phyloP scores from a whole-genome alignment of 2,797 vertebrate genomes.

The Jordanella pulchra region DNA sequence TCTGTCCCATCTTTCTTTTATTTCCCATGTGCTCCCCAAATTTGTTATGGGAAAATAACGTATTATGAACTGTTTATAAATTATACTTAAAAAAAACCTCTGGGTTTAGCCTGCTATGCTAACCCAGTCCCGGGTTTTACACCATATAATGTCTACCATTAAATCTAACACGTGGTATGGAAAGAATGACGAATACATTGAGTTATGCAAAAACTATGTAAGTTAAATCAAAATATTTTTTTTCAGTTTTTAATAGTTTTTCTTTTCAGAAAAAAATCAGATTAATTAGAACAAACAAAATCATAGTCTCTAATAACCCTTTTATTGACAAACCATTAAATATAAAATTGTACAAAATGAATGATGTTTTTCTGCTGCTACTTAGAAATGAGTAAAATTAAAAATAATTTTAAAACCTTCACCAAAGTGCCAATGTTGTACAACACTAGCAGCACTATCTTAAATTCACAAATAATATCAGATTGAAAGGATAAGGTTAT shows the following conservation, averaged over 20 bases:
- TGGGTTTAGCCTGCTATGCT: background rate
- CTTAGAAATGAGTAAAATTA: too few species aligned
- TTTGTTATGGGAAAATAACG: too few species aligned
- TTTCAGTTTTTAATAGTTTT: background rate
- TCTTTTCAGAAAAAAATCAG: too few species aligned
- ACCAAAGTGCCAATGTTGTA: background rate
- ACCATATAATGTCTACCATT: too few species aligned
- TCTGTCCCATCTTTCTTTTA: too few species aligned
- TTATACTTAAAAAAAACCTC: too few species aligned
- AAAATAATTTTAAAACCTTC: background rate
- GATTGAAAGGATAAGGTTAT: background rate
- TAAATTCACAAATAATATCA: background rate
- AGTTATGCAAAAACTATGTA: background rate
- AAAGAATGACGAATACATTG: background rate
- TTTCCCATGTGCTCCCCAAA: too few species aligned
- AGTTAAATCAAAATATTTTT: background rate
- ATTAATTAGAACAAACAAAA: too few species aligned
- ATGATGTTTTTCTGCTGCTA: background rate
- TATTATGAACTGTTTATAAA: too few species aligned
- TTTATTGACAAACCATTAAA: background rate
- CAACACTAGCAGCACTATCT: background rate
- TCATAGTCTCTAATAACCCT: too few species aligned
- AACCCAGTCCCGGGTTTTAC: background rate
- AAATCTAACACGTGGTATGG: too few species aligned
- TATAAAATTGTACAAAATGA: too few species aligned